These are phyloP conservation scores for Trichosurus vulpecula DNA, from an alignment of 2,797 vertebrate species.

Conservation along the genomic window DNA sequence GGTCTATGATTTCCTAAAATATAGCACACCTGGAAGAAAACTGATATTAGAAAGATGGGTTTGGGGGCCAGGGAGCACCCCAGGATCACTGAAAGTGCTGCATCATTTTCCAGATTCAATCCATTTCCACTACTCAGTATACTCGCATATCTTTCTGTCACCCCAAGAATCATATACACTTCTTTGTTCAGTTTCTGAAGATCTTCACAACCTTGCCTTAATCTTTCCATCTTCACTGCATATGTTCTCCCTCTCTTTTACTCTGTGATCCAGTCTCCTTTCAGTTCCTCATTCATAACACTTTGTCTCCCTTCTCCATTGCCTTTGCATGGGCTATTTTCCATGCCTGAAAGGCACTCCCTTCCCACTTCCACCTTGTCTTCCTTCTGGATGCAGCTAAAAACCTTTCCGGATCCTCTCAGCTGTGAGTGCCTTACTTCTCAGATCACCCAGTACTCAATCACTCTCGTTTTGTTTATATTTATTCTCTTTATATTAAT, in stretches of 20 bases:
- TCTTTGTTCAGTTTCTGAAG: neutral
- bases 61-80: neutral
- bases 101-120: neutral
- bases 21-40: neutral
- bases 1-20: neutral
- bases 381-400: neutral
- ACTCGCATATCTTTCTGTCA: neutral
- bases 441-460: neutral
- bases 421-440: neutral
- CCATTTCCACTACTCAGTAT: neutral
- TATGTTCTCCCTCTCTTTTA: neutral
- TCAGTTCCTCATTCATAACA: neutral
- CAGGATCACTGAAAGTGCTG: neutral
- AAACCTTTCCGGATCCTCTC: neutral
- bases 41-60: neutral
- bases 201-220: neutral
- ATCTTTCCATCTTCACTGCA: neutral
- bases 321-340: neutral
- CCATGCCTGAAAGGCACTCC: neutral
- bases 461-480: neutral
- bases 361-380: neutral
- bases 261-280: neutral
- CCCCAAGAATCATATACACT: neutral
- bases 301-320: neutral
- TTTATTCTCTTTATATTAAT: neutral